Evolutionary conservation across 1,140 invertebrate genomes (phyloP).

Genomic region (Drosophila gunungcola): DNA sequence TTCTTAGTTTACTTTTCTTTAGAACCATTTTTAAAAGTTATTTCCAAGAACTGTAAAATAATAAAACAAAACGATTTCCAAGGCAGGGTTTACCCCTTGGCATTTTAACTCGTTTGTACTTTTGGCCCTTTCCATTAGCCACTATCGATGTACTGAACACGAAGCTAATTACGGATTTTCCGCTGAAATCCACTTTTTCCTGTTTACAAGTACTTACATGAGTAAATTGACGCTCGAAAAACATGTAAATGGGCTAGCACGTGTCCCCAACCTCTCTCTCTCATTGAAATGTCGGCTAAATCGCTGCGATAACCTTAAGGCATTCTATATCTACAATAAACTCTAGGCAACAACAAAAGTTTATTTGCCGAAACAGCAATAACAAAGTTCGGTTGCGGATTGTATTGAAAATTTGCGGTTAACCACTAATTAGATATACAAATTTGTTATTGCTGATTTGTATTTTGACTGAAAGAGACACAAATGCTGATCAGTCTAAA

Average conservation of each 20-base stretch:
- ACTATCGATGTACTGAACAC: not conserved
- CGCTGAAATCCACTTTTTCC: constrained; percentile 17
- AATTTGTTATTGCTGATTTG: constrained; percentile 66
- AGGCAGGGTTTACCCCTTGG: constrained; percentile 2
- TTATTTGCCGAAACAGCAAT: constrained; percentile 55
- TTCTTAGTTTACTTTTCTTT: not conserved
- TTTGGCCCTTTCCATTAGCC: constrained; percentile 1
- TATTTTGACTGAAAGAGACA: constrained; percentile 48
- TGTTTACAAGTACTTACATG: constrained; percentile 28
- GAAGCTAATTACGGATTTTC: constrained; percentile 41
- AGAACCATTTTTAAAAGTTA: not conserved
- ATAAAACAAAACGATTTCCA: not conserved
- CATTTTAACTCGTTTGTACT: not conserved
- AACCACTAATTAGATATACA: constrained; percentile 81
- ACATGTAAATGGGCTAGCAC: constrained; percentile 31
- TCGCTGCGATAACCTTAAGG: constrained; percentile 60
- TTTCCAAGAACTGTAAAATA: constrained; percentile 11
- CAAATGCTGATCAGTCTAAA: constrained; percentile 22
- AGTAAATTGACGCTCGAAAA: constrained; percentile 11
- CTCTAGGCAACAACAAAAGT: constrained; percentile 75
- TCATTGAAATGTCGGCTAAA: constrained; percentile 47
- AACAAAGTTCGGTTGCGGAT: constrained; percentile 56
- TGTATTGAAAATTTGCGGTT: constrained; percentile 77
- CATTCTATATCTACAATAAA: constrained; percentile 58
- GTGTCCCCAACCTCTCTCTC: constrained; percentile 22